Percentiles rank a stretch among this genome's conserved stretches.
Evolutionary conservation across 2,113 vertebrate genomes (phyloP).

Genomic region (Mustela nigripes): DNA sequence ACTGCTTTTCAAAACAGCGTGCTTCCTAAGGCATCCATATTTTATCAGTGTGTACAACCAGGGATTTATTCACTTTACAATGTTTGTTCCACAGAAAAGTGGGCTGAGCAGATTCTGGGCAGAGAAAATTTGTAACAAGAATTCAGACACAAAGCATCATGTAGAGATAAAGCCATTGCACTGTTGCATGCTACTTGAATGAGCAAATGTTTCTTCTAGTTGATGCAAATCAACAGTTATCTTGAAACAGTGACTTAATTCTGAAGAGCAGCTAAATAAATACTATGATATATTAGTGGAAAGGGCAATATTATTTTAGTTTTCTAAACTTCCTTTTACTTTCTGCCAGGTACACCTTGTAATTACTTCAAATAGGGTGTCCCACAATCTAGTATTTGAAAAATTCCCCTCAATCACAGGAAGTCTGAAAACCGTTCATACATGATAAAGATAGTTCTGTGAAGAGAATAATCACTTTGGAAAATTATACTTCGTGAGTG

Average conservation of each 20-base stretch:
- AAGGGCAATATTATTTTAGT: background rate
- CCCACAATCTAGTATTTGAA: background rate
- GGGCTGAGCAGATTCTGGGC: background rate
- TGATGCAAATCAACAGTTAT: background rate
- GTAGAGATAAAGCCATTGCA: background rate
- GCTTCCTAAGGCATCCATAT: background rate
- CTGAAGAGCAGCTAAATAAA: background rate
- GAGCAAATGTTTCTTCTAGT: background rate
- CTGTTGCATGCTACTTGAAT: background rate
- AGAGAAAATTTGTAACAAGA: constrained; percentile 13
- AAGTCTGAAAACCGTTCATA: background rate
- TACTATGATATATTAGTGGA: background rate
- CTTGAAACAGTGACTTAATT: background rate
- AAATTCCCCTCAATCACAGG: background rate
- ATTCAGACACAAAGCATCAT: background rate
- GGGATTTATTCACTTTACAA: background rate
- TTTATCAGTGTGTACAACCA: background rate
- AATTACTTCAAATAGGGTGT: background rate
- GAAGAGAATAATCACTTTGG: background rate
- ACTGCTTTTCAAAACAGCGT: background rate
- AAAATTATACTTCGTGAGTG: background rate
- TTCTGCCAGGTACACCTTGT: background rate
- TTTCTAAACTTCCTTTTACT: constrained; percentile 38
- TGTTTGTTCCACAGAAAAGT: background rate
- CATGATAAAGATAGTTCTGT: background rate